Conservation (phyloP, 2,888 invertebrate genomes). For the Xanthorhoe designata region DNA sequence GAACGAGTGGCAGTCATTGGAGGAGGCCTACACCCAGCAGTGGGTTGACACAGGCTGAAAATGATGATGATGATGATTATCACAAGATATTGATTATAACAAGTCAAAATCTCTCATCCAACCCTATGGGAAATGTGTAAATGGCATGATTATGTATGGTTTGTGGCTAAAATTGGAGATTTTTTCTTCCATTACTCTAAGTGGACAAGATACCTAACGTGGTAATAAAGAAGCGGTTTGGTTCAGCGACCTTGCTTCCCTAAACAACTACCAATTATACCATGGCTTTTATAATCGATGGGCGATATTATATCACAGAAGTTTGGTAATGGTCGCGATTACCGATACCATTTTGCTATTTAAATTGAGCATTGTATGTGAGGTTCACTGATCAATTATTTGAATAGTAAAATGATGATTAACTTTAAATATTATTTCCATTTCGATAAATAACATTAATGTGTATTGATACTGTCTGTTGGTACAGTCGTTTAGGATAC, state of each 20-base stretch:
- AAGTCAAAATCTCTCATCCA: too few relatives aligned
- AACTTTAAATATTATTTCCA: not conserved
- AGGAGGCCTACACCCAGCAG: too few relatives aligned
- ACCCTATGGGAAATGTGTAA: too few relatives aligned
- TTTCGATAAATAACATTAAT: not conserved
- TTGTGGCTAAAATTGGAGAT: too few relatives aligned
- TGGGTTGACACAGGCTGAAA: too few relatives aligned
- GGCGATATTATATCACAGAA: not conserved
- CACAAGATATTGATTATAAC: too few relatives aligned
- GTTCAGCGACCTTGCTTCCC: slow-evolving; percentile 3
- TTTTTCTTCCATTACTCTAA: not conserved
- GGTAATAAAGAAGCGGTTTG: not conserved
- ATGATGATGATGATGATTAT: too few relatives aligned
- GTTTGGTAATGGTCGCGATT: slow-evolving; percentile 1
- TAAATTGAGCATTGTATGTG: not conserved
- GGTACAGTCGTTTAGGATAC: too few relatives aligned
- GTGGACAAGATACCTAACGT: not conserved
- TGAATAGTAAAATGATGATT: slow-evolving; percentile 1
- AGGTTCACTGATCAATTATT: slow-evolving; percentile 3
- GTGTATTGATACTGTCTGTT: too few relatives aligned
- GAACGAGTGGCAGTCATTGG: too few relatives aligned
- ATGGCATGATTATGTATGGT: too few relatives aligned
- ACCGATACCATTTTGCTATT: slow-evolving; percentile 4
- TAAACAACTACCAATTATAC: not conserved
- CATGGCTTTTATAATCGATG: not conserved